Conservation (phyloP, 2,113 vertebrate species). For the Caranx melampygus region DNA sequence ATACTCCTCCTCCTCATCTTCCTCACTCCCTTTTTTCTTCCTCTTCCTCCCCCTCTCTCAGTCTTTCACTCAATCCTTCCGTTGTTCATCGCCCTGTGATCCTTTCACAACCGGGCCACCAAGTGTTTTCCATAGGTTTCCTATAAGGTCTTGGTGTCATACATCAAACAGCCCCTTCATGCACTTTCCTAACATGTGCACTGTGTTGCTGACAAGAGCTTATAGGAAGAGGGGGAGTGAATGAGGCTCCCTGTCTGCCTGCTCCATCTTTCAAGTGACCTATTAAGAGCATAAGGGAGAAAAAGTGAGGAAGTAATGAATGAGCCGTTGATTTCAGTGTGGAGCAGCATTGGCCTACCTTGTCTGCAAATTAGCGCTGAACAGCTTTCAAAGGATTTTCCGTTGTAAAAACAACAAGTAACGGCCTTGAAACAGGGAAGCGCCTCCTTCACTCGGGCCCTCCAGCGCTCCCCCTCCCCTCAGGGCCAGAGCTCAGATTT, state of each 20-base stretch:
- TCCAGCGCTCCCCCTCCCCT: constrained; percentile 3
- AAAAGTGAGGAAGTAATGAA: background rate
- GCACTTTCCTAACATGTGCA: constrained; percentile 35
- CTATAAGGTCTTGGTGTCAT: constrained; percentile 54
- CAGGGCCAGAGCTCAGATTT: background rate
- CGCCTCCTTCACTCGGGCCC: constrained; percentile 3
- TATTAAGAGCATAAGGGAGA: background rate
- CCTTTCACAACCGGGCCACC: constrained; percentile 37
- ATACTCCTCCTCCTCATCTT: constrained; percentile 31
- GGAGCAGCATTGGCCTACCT: background rate
- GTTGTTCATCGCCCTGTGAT: constrained; percentile 63
- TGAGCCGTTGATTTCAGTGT: background rate
- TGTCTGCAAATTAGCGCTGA: constrained; percentile 25
- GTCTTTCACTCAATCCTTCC: constrained; percentile 47
- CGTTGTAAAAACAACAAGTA: constrained; percentile 58
- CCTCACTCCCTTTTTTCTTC: constrained; percentile 32
- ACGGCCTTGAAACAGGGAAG: constrained; percentile 42
- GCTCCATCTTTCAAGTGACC: constrained; percentile 19
- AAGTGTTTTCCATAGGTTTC: constrained; percentile 49
- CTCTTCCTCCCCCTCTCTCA: constrained; percentile 20
- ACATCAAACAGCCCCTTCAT: constrained; percentile 60
- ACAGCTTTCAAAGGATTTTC: constrained; percentile 47
- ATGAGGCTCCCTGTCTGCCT: constrained; percentile 21
- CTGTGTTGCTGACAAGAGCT: constrained; percentile 32
- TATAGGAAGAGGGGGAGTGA: constrained; percentile 9